Evolutionary conservation across 2,888 invertebrate species (phyloP), one percentile per base, ranked within the genome.

Genomic region (Caenorhabditis sp.): DNA sequence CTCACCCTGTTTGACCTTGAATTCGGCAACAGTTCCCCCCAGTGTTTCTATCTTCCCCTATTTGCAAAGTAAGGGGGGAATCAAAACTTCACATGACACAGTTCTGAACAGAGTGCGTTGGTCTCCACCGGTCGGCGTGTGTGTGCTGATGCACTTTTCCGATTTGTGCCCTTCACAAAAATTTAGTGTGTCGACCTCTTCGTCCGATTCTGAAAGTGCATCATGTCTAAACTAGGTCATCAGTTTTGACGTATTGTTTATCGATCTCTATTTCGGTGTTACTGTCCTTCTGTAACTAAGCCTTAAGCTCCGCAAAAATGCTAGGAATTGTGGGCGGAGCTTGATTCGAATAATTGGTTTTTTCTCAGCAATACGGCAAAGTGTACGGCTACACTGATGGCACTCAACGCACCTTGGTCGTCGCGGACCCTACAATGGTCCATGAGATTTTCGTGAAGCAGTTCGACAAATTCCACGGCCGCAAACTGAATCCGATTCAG

Each of bases 381-480:
- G 83, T 86, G 0, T 88, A 86, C 72, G 89, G 89, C 10, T 74
- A 85, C 41, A 80, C 85, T 10, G 88, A 89, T 49, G 91, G 91
- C 8, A 70, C 80, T 35, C 56, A 73, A 16, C 84, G 84, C 56
- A 41, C 92, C 0, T 81, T 93, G 28, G 93, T 93, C 5, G 91
- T 93, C 3, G 90, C 92, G 24, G 93, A 93, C 83, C 90, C 92
- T 3, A 91, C 92, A 14, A 83, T 93, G 59, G 84, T 93, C 24
- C 90, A 92, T 47, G 92, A 93, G 72, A 90, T 93, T 4, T 92
- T 93, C 76, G 89, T 93, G 44, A 93, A 93, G 85, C 92, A 93
- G 82, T 93, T 93, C 82, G 91, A 92, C 61, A 89, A 91, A 54
- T 93, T 93, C 86, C 92, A 93, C 73, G 92, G 92, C 1, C 81